These are phyloP conservation scores for Drosophila nigrodunni DNA, from an alignment of 1,140 invertebrate genomes.

Conservation along the genomic window DNA sequence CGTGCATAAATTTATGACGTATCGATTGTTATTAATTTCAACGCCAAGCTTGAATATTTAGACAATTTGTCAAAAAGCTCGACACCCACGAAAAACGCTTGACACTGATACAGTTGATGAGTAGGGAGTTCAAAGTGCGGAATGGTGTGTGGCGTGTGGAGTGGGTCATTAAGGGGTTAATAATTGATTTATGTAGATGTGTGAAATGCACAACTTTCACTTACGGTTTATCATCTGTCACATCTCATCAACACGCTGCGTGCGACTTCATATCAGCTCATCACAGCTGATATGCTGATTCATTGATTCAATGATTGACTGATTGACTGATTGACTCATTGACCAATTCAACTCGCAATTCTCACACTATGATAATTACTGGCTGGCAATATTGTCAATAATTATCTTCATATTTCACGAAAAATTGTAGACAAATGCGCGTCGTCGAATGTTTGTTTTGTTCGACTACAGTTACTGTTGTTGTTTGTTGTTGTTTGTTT, in stretches of 20 bases:
- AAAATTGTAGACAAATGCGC: constrained; percentile 69
- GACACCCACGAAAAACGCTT: constrained; percentile 17
- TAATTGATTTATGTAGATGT: constrained; percentile 64
- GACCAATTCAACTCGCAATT: background rate
- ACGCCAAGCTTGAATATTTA: constrained; percentile 75
- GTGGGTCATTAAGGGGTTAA: constrained; percentile 59
- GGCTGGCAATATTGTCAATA: constrained; percentile 66
- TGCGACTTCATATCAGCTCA: constrained; percentile 2
- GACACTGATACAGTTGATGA: constrained; percentile 12
- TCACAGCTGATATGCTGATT: background rate
- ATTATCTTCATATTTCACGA: constrained; percentile 78
- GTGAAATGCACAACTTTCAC: constrained; percentile 68
- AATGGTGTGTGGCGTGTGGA: background rate
- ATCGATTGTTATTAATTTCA: constrained; percentile 78
- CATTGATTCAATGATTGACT: background rate
- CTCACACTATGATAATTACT: constrained; percentile 22
- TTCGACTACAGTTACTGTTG: constrained; percentile 3
- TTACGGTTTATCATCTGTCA: constrained; percentile 66
- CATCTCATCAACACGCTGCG: constrained; percentile 66
- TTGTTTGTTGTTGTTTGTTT: constrained; percentile 6
- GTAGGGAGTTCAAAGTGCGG: background rate
- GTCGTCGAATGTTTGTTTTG: constrained; percentile 7
- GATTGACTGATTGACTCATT: constrained; percentile 12
- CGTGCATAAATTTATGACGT: constrained; percentile 77
- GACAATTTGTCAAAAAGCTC: constrained; percentile 75